Percentiles rank a stretch among this genome's conserved stretches.
These are phyloP conservation scores for Chaetorhynchus papuensis DNA, from an alignment of 2,113 vertebrate genomes.

Conservation along the genomic window DNA sequence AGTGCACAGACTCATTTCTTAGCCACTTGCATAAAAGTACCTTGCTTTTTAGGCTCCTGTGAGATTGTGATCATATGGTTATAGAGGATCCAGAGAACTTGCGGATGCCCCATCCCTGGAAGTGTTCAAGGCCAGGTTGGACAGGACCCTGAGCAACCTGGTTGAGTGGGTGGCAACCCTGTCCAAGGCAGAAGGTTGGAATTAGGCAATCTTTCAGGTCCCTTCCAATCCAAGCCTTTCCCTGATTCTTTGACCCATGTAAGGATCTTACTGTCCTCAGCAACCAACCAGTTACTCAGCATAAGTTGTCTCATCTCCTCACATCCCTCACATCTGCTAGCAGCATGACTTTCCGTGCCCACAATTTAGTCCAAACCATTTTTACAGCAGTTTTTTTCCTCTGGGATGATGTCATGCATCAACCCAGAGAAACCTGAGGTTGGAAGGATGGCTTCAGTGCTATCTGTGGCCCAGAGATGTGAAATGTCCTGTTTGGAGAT, in stretches of 20 bases:
- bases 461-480: background rate
- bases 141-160: background rate
- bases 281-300: background rate
- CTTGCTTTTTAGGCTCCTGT: background rate
- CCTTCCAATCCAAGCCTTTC: background rate
- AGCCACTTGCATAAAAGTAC: background rate
- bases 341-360: rapidly evolving
- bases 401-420: background rate
- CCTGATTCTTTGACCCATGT: background rate
- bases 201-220: background rate
- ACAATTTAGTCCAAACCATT: background rate
- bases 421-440: background rate
- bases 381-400: background rate
- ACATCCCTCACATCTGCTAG: background rate
- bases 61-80: background rate
- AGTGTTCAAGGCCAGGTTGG: background rate
- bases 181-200: background rate
- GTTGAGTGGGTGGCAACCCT: background rate
- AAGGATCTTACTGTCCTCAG: background rate
- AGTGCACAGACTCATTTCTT: background rate
- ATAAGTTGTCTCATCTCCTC: background rate
- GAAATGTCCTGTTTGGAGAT: background rate
- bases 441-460: background rate
- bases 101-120: background rate
- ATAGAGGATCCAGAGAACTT: background rate